Base-by-base conservation (phyloP, 35 echinoderm and acorn worm species). In the Ophioderma brevispina region DNA sequence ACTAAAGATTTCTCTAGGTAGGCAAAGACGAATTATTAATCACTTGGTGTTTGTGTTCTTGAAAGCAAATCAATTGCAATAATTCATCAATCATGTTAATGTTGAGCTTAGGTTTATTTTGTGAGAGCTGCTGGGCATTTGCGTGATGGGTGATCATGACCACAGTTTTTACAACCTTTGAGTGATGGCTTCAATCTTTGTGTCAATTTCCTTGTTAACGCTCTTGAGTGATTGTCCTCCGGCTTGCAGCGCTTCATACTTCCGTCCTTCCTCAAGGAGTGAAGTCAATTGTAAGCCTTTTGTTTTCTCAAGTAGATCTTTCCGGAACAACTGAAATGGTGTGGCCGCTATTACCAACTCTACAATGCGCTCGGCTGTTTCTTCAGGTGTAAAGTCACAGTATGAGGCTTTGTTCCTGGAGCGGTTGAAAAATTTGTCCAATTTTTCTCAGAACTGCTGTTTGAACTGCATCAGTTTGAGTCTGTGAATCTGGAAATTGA, bases 41-140 rank as follows among this genome's bases (percentile, higher is more conserved):
- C n/a, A n/a, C n/a, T n/a, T n/a, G n/a, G n/a, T n/a, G n/a, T n/a
- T n/a, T n/a, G n/a, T n/a, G n/a, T n/a, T n/a, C n/a, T n/a, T n/a
- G n/a, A n/a, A n/a, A n/a, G n/a, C n/a, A n/a, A n/a, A n/a, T n/a
- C n/a, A n/a, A n/a, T n/a, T n/a, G n/a, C n/a, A n/a, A n/a, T n/a
- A n/a, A n/a, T n/a, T 14, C 55, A 63, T 63, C 55, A n/a, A n/a
- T 63, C 55, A 63, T 63, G 55, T 15, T 14, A n/a, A 15, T n/a
- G 14, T 15, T n/a, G 55, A 15, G 55, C 55, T 63, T n/a, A n/a
- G 55, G 55, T 15, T 63, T n/a, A n/a, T n/a, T n/a, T n/a, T n/a
- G n/a, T n/a, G n/a, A n/a, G n/a, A n/a, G n/a, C n/a, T n/a, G 89
- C 89, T 31, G 94, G 94, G 79, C 94, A 95, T 85, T 92, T 64